These are phyloP conservation scores for Agrypnus murinus DNA, from an alignment of 2,888 invertebrate genomes.

Conservation along the genomic window DNA sequence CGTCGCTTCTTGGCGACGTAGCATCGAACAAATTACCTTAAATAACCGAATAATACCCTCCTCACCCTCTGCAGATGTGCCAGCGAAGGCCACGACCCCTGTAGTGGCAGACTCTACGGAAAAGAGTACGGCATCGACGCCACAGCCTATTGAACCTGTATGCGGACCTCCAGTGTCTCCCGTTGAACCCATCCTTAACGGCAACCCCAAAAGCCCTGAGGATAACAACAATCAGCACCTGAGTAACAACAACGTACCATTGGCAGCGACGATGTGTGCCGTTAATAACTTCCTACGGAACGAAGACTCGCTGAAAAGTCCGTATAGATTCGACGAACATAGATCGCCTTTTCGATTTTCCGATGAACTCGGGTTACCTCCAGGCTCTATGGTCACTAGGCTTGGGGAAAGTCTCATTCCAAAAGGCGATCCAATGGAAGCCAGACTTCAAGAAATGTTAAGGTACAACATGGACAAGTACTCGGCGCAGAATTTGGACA, in stretches of 20 bases:
- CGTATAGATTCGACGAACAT: slow-evolving; percentile 89
- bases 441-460: slow-evolving; percentile 93
- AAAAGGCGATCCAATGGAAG: slow-evolving; percentile 95
- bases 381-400: slow-evolving; percentile 88
- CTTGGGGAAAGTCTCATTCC: slow-evolving; percentile 93
- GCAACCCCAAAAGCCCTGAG: slow-evolving; percentile 74
- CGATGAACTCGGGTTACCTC: slow-evolving; percentile 85
- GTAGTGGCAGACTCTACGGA: slow-evolving; percentile 68
- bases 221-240: slow-evolving; percentile 73
- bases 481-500: slow-evolving; percentile 94
- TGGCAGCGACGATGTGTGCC: slow-evolving; percentile 71
- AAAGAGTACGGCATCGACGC: slow-evolving; percentile 72
- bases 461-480: slow-evolving; percentile 97
- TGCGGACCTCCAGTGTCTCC: slow-evolving; percentile 62
- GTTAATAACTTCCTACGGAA: slow-evolving; percentile 68
- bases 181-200: slow-evolving; percentile 65
- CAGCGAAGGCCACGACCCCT: slow-evolving; percentile 70
- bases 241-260: slow-evolving; percentile 73
- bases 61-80: slow-evolving; percentile 60
- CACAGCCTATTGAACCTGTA: slow-evolving; percentile 71
- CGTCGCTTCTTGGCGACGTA: slow-evolving; percentile 85
- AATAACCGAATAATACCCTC: slow-evolving; percentile 63
- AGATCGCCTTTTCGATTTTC: slow-evolving; percentile 88
- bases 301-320: slow-evolving; percentile 74
- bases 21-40: slow-evolving; percentile 75